These are phyloP conservation scores for Oithona nana DNA, from an alignment of 2,888 invertebrate genomes.

Conservation along the genomic window DNA sequence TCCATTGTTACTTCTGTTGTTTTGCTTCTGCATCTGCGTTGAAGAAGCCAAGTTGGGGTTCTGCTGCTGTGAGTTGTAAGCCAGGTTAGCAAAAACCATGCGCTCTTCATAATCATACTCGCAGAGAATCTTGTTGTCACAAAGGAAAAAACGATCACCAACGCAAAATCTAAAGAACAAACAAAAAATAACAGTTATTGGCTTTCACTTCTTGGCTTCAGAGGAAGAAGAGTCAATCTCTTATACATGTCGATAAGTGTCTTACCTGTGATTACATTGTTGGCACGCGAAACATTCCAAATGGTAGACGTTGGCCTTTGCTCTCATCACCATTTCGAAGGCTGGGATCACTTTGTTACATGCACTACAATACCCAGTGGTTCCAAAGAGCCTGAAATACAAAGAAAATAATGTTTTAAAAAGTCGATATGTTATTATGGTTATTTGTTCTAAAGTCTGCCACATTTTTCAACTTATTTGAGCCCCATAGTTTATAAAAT, in stretches of 20 bases:
- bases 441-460: too few relatives aligned
- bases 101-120: constrained; percentile 35
- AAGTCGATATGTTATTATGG: background rate
- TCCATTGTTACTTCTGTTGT: background rate
- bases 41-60: background rate
- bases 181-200: background rate
- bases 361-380: constrained; percentile 72
- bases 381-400: constrained; percentile 62
- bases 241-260: too few relatives aligned
- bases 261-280: constrained; percentile 77
- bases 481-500: too few relatives aligned
- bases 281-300: constrained; percentile 86
- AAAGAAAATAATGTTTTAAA: too few relatives aligned
- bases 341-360: constrained; percentile 83
- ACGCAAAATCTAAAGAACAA: constrained; percentile 31
- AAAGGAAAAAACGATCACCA: constrained; percentile 34
- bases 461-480: background rate
- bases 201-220: too few relatives aligned
- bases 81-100: constrained; percentile 25
- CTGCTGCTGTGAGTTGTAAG: background rate
- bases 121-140: constrained; percentile 34
- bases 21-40: background rate
- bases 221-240: too few relatives aligned
- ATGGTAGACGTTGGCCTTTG: constrained; percentile 76
- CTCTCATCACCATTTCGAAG: constrained; percentile 89